Percentiles rank a stretch among this genome's conserved stretches.
Conservation (phyloP, 2,113 vertebrate genomes). For the Prietella phreatophila region DNA sequence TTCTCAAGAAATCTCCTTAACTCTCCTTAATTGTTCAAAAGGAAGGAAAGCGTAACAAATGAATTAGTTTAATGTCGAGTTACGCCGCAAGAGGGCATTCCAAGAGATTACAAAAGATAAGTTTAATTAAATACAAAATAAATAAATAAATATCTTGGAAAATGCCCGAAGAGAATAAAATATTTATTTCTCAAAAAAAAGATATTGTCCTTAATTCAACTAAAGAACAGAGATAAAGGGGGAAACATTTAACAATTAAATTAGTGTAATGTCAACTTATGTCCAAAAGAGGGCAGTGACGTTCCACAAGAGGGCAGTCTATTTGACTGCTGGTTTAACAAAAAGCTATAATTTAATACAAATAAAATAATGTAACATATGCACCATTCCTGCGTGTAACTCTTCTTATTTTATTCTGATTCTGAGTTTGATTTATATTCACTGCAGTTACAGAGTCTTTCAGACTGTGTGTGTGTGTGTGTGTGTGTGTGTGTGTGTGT, state of each 20-base stretch:
- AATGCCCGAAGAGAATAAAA: background rate
- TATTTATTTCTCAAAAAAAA: background rate
- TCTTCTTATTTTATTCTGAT: background rate
- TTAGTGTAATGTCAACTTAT: background rate
- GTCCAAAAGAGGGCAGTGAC: background rate
- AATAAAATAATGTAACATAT: background rate
- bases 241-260: background rate
- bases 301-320: background rate
- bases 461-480: background rate
- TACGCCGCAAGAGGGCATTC: too few relatives aligned
- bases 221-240: background rate
- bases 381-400: background rate
- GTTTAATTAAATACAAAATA: too few relatives aligned
- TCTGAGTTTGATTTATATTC: background rate
- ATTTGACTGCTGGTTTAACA: too few relatives aligned
- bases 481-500: too few relatives aligned
- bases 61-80: too few relatives aligned
- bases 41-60: too few relatives aligned
- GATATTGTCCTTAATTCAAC: background rate
- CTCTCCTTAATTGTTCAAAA: too few relatives aligned
- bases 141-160: too few relatives aligned
- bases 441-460: background rate
- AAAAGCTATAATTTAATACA: background rate
- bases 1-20: too few relatives aligned
- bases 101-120: too few relatives aligned